Base-by-base conservation (phyloP, 2,888 invertebrate species). In the Hypselothyrea guttata region DNA sequence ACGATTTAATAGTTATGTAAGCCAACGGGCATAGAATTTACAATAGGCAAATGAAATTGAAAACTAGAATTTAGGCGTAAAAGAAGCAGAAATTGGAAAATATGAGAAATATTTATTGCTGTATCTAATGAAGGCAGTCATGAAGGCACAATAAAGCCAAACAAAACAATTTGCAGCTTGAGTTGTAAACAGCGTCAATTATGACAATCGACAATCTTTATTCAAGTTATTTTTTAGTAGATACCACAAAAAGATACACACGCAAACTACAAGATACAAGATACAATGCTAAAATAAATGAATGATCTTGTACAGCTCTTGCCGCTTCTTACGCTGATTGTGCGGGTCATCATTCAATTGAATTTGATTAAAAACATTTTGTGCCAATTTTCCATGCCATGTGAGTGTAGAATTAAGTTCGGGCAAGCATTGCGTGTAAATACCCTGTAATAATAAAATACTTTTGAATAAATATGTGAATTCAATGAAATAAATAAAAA, bases 331-430 rank as follows among this genome's bases (percentile, higher is more conserved):
- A 48, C 42, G 62, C 63, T 81, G 68, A 75, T 86, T 87, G 88
- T 79, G 86, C 77, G 88, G 88, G 87, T 87, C 88, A 87, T 88
- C 88, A 87, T 88, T 88, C 86, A 88, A 88, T 88, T 88, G 68
- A 88, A 87, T 81, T 85, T 86, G 76, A 88, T 88, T 87, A 86
- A 87, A 87, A 81, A 71, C 68, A 81, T 81, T 87, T 77, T 77
- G 75, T 78, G 65, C 71, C 77, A 81, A 70, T 71, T 85, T 68
- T 65, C 38, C 46, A 27, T 46, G 38, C 27, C 55, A 53, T 8
- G 15, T 47, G 35, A 28, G 56, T 12, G 49, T 11, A 49, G 12
- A 35, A 11, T 2, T n/a, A 8, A 4, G 38, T 28, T 11, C n/a
- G 18, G n/a, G n/a, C n/a, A n/a, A 9, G 12, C 22, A 7, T 18